Percentiles rank a stretch among this genome's conserved stretches.
phyloP scores from a whole-genome alignment of 2,888 invertebrate genomes.

The Acanthosepion esculentum region DNA sequence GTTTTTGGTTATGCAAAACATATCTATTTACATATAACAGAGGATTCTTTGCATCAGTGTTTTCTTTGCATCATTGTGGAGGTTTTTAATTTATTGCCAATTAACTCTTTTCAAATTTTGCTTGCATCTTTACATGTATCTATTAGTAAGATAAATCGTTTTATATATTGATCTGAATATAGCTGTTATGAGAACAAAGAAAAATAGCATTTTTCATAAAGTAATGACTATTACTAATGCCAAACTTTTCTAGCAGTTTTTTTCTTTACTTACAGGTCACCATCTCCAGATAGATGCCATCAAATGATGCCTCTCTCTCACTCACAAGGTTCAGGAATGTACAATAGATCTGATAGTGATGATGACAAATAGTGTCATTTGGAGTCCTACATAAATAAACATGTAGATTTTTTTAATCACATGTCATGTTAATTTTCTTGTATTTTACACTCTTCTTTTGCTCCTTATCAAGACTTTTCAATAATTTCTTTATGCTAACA shows the following conservation, averaged over 20 bases:
- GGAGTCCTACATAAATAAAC: neutral
- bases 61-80: neutral
- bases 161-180: too few relatives aligned
- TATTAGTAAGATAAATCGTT: too few relatives aligned
- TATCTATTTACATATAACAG: too few relatives aligned
- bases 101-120: too few relatives aligned
- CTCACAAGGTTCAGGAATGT: neutral
- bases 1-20: too few relatives aligned
- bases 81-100: neutral
- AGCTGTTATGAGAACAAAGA: too few relatives aligned
- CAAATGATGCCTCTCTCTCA: conserved; percentile 1
- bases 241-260: neutral
- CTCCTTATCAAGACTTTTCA: neutral
- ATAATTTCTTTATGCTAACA: neutral
- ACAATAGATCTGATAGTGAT: conserved; percentile 43
- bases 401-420: conserved; percentile 21
- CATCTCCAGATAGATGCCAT: conserved; percentile 37
- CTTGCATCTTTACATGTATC: too few relatives aligned
- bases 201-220: too few relatives aligned
- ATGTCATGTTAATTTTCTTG: neutral
- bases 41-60: too few relatives aligned
- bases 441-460: neutral
- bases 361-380: conserved; percentile 33
- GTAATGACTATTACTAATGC: too few relatives aligned
- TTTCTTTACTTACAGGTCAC: neutral